Base-by-base conservation (phyloP, 2,113 vertebrate genomes). In the Haplochromis burtoni region DNA sequence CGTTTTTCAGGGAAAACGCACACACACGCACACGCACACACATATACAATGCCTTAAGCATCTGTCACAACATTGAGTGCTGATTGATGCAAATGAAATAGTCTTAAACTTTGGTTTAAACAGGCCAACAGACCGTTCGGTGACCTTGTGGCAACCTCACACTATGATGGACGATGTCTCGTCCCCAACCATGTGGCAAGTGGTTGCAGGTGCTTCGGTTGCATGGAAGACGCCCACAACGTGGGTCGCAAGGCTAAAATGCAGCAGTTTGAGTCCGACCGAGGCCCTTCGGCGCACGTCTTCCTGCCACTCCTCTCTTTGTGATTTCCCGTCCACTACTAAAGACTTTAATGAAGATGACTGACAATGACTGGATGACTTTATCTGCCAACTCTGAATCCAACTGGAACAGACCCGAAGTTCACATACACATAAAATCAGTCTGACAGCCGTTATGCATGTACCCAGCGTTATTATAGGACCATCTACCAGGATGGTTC, bases 381-480 rank as follows among this genome's bases (percentile, higher is more conserved):
- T 21, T 38, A 66, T 38, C 61, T 63, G 59, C 59, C 31, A 61
- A 33, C 29, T 61, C 29, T 61, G 29, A 61, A 33, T 33, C 17
- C 31, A 63, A 63, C 31, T 38, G 33, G 10, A 68, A 71, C 35
- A 73, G 3, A 73, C 21, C 13, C 3, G 1, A 42, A 26, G 1
- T 71, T 6, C 13, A 42, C 21, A 26, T 24, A 42, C n/a, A 71
- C 38, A 26, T 42, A 71, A 45, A 26, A 42, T 42, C 66, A 71
- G 63, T 68, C 13, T 6, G 63, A 71, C 24, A 76, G 24, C 40
- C 0, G 1, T 47, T 29, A 19, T 19, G 6, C 26, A 26, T 49
- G 24, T 49, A 19, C 10, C 42, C 14, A 19, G 42, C 1, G 4
- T 49, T 26, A 26, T 45, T 45, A 19, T 47, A 47, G 0, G 24